Percentiles rank a stretch among this genome's conserved stretches.
Evolutionary conservation across 2,888 invertebrate species (phyloP).

Genomic region (Dasypolia templi): DNA sequence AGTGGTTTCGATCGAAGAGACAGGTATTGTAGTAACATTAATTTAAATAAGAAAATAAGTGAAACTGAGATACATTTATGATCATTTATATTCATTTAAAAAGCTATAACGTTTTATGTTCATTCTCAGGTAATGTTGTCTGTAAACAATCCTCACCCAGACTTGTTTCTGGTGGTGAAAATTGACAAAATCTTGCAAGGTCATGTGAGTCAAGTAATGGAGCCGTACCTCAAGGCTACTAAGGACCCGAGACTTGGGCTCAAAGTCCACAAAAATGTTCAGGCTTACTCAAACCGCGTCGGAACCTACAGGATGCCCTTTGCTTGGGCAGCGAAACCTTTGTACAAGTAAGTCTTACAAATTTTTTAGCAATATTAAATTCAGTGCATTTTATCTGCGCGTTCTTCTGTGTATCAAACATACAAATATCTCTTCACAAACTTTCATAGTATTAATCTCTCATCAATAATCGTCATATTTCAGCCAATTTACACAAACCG

Average conservation of each 20-base stretch:
- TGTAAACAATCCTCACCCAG: constrained; percentile 96
- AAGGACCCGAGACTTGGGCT: constrained; percentile 94
- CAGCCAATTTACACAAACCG: not conserved
- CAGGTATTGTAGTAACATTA: constrained; percentile 87
- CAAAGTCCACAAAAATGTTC: constrained; percentile 95
- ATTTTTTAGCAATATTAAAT: not conserved
- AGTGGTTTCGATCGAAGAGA: constrained; percentile 93
- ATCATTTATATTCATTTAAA: constrained; percentile 14
- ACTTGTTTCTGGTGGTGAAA: constrained; percentile 97
- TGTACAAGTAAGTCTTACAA: constrained; percentile 90
- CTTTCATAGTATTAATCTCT: not conserved
- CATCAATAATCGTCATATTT: not conserved
- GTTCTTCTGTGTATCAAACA: not conserved
- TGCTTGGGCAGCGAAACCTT: constrained; percentile 98
- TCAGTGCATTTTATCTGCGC: not conserved
- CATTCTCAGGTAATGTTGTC: constrained; percentile 95
- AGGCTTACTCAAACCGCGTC: constrained; percentile 94
- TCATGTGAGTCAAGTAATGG: constrained; percentile 95
- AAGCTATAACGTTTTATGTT: constrained; percentile 1
- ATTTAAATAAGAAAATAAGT: constrained; percentile 43
- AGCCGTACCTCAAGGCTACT: constrained; percentile 95
- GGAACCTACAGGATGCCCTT: constrained; percentile 98
- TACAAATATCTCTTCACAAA: not conserved
- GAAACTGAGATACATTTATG: constrained; percentile 25
- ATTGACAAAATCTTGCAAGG: constrained; percentile 98